Evolutionary conservation across 2,113 vertebrate species (phyloP), one percentile per base, ranked within the genome.

Genomic region (Podilymbus podiceps): DNA sequence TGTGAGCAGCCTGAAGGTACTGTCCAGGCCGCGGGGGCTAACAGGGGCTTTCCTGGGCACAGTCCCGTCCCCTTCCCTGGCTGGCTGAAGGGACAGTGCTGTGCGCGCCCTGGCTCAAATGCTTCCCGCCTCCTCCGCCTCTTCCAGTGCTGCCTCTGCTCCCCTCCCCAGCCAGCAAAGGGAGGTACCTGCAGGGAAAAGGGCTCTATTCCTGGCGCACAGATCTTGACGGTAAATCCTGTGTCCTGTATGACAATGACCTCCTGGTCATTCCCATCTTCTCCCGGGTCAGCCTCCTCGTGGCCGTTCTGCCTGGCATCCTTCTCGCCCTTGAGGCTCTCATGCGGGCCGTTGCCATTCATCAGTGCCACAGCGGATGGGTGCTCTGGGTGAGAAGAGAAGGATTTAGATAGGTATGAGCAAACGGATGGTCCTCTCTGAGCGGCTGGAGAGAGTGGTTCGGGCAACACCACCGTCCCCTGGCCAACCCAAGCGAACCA

Each of bases 201-300:
- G 25, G 98, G 98, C 96, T 99, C 99, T 6, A 99, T 98, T 23
- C 98, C 99, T 0, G 99, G 99, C 2, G 98, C 99, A 82, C 99
- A 99, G 95, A 99, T 99, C 98, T 99, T 99, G 85, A 99, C 99
- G 2, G 98, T 99, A 95, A 99, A 99, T 86, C 99, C 99, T 0
- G 99, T 99, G 97, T 99, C 99, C 98, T 99, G 99, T 93, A 99
- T 99, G 92, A 99, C 99, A 16, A 99, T 99, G 95, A 99, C 99
- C 96, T 99, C 99, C 97, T 99, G 99, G 91, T 99, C 99, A 0
- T 99, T 99, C 16, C 98, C 98, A 18, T 99, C 99, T 5, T 99
- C 99, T 20, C 97, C 98, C 0, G 96, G 96, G 9, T 99, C 99
- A 2, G 94, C 52, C 74, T 99, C 98, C 12, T 98, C 96, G 2